Conservation (phyloP, 2,888 invertebrate species). For the Mystacides longicornis region DNA sequence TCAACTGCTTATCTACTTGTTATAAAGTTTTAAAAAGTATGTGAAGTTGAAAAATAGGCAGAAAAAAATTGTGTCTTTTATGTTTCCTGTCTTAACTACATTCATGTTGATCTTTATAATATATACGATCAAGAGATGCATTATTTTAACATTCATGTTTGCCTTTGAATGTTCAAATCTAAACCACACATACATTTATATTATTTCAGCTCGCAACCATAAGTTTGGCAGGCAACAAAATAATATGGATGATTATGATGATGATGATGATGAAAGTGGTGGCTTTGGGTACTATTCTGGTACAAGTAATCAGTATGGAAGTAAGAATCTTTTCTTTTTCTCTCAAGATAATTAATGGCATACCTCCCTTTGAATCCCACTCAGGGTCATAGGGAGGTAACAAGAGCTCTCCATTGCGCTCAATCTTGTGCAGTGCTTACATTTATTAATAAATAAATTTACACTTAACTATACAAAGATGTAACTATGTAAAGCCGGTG, state of each 20-base stretch:
- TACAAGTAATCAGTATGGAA: slow-evolving; percentile 30
- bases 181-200: slow-evolving; percentile 7
- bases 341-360: background rate
- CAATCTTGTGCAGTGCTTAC: too few species aligned
- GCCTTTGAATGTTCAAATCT: background rate
- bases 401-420: too few species aligned
- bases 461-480: too few species aligned
- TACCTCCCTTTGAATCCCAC: background rate
- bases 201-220: slow-evolving; percentile 64
- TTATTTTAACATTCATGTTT: background rate
- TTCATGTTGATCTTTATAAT: too few species aligned
- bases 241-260: slow-evolving; percentile 51
- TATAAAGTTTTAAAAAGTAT: too few species aligned
- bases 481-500: too few species aligned
- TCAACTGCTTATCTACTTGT: too few species aligned
- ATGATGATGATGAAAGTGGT: slow-evolving; percentile 51
- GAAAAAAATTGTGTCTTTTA: background rate
- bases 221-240: slow-evolving; percentile 83
- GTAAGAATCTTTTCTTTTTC: slow-evolving; percentile 20
- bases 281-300: slow-evolving; percentile 44
- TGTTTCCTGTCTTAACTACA: background rate
- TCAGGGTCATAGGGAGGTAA: too few species aligned
- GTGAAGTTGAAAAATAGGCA: too few species aligned
- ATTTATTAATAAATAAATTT: too few species aligned
- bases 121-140: too few species aligned